Evolutionary conservation across 2,113 vertebrate species (phyloP), one percentile per base, ranked within the genome.

Genomic region (Sturnus vulgaris): DNA sequence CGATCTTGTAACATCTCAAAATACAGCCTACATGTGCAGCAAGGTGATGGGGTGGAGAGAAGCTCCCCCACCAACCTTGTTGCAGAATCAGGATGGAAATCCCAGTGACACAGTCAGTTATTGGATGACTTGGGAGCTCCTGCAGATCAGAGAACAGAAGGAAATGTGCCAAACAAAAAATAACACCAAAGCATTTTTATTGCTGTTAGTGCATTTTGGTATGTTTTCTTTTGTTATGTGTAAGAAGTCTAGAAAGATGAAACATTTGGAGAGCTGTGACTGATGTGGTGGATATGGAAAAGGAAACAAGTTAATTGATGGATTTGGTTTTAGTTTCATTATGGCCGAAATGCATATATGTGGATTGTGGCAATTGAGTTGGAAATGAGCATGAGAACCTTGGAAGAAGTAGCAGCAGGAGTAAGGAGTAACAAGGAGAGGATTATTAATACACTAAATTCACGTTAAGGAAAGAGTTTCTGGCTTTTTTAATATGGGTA

Each of bases 361-460:
- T 33, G 57, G 13, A 39, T 68, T 6, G 11, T 13, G 16, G 24
- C 40, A 87, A 31, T 1, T 1, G 1, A 22, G 33, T 23, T 64
- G 40, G 57, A 79, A 91, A 71, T 5, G 10, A 65, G 23, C 19
- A 18, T 31, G 28, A 73, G 82, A 44, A 80, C 66, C 83, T 60
- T 78, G 78, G 46, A 78, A 95, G 30, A 46, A 80, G 69, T 31
- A 82, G 84, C 69, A 68, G 49, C 66, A 40, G 65, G 85, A 89
- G 70, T 93, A 86, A 96, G 68, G 55, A 89, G 42, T 55, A 84
- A 65, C 6, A 71, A 90, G 88, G 70, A 96, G 79, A 91, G 47
- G 63, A 86, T 68, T 83, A 64, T 18, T 80, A 50, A 56, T 56
- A 78, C 27, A 28, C 47, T 70, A 70, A 87, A 70, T 42, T 79